These are phyloP conservation scores for Chromobotia macracanthus DNA, from an alignment of 2,797 vertebrate genomes.

Conservation along the genomic window DNA sequence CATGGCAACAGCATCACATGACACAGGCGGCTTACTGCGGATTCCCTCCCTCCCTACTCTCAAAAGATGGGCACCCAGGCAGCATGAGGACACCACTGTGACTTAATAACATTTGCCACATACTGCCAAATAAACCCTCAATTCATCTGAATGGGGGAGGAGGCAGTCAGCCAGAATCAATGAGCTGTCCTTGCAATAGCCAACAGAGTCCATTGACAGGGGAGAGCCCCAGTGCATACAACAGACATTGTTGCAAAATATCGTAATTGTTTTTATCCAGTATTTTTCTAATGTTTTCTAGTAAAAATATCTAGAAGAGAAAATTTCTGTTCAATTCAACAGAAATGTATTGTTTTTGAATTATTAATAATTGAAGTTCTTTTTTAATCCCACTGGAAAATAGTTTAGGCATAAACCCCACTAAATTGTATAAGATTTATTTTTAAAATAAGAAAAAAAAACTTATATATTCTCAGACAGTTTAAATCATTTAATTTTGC, in stretches of 20 bases:
- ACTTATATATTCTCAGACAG: too few species aligned
- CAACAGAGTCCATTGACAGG: conserved; percentile 57
- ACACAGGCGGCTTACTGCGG: conserved; percentile 58
- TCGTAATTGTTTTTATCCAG: neutral
- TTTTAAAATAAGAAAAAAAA: neutral
- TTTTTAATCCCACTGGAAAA: neutral
- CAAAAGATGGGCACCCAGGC: conserved; percentile 73
- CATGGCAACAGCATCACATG: conserved; percentile 81
- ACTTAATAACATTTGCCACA: conserved; percentile 40
- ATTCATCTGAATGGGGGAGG: conserved; percentile 19
- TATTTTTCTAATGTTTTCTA: too few species aligned
- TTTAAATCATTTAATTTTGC: too few species aligned
- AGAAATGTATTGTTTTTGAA: neutral
- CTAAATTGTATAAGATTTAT: neutral
- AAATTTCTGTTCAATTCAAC: neutral
- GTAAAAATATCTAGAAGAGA: neutral
- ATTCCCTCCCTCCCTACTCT: conserved; percentile 60
- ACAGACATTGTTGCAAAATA: neutral
- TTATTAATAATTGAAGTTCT: neutral
- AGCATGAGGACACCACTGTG: conserved; percentile 69
- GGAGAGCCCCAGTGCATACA: conserved; percentile 55
- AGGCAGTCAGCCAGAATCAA: conserved; percentile 66
- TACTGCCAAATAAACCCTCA: conserved; percentile 39
- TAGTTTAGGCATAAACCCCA: neutral
- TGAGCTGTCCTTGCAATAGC: conserved; percentile 68